These are phyloP conservation scores for Silurus glanis DNA, from an alignment of 2,113 vertebrate genomes.

Conservation along the genomic window DNA sequence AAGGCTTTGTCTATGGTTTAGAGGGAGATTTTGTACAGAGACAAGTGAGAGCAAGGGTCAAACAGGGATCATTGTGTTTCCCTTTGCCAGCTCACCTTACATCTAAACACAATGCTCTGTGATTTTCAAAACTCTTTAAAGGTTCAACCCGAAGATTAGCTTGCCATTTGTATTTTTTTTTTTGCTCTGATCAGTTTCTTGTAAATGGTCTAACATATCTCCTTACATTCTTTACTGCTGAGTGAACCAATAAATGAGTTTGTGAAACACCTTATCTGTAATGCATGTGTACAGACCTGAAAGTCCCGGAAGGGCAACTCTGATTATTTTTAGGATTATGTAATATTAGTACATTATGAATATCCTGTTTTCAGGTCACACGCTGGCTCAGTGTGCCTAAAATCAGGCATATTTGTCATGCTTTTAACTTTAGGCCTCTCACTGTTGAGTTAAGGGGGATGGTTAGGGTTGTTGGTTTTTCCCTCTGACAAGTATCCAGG, in stretches of 20 bases:
- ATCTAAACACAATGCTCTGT: conserved; percentile 3
- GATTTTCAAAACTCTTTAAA: background rate
- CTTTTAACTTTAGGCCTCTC: conserved; percentile 3
- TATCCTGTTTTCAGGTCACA: conserved; percentile 17
- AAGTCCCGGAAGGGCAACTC: background rate
- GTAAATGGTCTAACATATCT: background rate
- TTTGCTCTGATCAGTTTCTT: background rate
- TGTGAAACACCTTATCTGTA: background rate
- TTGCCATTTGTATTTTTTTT: background rate
- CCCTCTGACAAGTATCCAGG: conserved; percentile 40
- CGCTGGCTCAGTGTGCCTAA: conserved; percentile 6
- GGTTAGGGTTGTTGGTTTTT: background rate
- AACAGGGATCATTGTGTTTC: conserved; percentile 4
- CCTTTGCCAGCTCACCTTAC: background rate
- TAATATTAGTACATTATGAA: conserved; percentile 6
- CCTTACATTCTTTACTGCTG: background rate
- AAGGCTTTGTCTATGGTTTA: conserved; percentile 32
- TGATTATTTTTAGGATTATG: background rate
- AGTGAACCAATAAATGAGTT: background rate
- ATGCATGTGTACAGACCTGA: background rate
- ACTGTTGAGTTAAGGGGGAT: background rate
- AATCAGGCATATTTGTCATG: conserved; percentile 39
- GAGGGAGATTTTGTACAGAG: conserved; percentile 25
- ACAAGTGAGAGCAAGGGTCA: background rate
- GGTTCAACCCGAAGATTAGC: background rate